These are phyloP conservation scores for Pseudomugil gertrudae DNA, from an alignment of 2,797 vertebrate species.

Conservation along the genomic window DNA sequence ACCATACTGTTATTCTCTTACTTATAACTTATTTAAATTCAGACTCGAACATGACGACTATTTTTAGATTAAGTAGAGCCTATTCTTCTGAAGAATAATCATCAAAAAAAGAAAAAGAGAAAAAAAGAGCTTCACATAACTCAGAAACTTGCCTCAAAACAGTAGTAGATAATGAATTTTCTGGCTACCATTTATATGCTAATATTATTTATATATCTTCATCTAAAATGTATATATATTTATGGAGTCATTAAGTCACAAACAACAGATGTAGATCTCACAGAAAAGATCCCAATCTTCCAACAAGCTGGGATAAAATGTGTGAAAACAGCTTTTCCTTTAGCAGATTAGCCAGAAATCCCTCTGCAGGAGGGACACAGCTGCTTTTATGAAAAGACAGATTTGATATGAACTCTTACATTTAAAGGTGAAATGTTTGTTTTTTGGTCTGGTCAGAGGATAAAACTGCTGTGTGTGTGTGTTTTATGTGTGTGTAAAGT, in stretches of 20 bases:
- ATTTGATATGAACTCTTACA: neutral
- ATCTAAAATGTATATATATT: neutral
- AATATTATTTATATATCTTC: neutral
- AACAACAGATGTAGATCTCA: neutral
- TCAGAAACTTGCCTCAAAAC: neutral
- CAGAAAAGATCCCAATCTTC: neutral
- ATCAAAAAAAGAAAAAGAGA: neutral
- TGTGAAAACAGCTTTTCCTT: neutral
- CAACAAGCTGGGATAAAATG: neutral
- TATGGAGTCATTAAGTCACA: neutral
- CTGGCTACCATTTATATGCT: neutral
- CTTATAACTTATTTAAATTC: constrained; percentile 7
- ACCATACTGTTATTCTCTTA: neutral
- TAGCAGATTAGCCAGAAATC: neutral
- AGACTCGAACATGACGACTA: neutral
- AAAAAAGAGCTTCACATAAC: neutral
- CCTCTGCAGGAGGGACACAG: neutral
- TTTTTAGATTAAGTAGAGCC: neutral
- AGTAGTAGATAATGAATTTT: neutral
- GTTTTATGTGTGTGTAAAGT: neutral
- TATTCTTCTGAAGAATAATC: neutral
- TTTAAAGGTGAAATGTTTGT: neutral
- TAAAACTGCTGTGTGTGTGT: neutral
- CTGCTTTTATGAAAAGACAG: neutral
- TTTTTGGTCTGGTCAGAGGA: neutral